Percentiles rank a stretch among this genome's conserved stretches.
phyloP scores from a whole-genome alignment of 1,140 invertebrate genomes.

The Drosophila kohkoa region DNA sequence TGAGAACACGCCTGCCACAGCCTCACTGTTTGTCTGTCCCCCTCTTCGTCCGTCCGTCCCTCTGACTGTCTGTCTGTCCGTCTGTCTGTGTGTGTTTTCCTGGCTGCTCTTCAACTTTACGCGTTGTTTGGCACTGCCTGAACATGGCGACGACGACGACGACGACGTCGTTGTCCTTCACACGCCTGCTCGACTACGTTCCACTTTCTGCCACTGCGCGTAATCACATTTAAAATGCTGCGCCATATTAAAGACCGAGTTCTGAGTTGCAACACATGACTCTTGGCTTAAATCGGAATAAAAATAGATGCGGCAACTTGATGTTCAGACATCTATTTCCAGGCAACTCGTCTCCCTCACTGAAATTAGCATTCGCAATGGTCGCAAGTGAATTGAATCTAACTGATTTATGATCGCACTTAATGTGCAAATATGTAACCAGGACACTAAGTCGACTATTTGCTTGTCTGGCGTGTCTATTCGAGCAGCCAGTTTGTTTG shows the following conservation, averaged over 20 bases:
- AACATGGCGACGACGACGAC: not conserved
- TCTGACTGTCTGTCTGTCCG: slow-evolving; percentile 1
- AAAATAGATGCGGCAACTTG: too few species aligned
- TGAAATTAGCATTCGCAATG: slow-evolving; percentile 73
- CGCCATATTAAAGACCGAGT: slow-evolving; percentile 12
- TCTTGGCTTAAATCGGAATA: not conserved
- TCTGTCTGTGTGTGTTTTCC: slow-evolving; percentile 18
- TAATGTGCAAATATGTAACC: slow-evolving; percentile 72
- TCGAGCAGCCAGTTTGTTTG: slow-evolving; percentile 28
- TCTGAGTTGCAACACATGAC: not conserved
- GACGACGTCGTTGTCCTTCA: slow-evolving; percentile 20
- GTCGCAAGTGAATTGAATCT: slow-evolving; percentile 75
- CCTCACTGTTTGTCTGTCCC: slow-evolving; percentile 9
- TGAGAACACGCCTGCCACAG: not conserved
- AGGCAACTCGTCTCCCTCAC: not conserved
- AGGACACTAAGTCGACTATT: slow-evolving; percentile 35
- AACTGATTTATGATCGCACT: slow-evolving; percentile 79
- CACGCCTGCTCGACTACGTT: not conserved
- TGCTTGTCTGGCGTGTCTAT: slow-evolving; percentile 42
- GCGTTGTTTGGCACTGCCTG: slow-evolving; percentile 46
- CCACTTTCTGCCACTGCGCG: not conserved
- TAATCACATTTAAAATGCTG: slow-evolving; percentile 35
- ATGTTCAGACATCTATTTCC: not conserved
- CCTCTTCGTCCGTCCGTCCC: too few species aligned
- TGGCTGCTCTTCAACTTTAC: slow-evolving; percentile 41